Conservation (phyloP, 1,140 invertebrate genomes). For the Saxidomus purpurata region DNA sequence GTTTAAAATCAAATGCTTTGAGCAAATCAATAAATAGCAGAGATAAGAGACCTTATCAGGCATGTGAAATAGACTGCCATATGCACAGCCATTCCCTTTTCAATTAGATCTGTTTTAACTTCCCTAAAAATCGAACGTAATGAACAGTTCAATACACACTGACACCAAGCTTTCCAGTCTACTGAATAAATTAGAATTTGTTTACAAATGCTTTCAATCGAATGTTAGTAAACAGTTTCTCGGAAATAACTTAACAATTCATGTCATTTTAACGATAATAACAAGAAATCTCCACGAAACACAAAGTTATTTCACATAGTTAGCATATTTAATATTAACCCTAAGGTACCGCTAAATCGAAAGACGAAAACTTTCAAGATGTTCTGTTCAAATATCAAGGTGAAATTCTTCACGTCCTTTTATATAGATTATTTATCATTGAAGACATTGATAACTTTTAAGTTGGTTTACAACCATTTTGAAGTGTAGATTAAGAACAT, state of each 20-base stretch:
- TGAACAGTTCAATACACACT: too few relatives aligned
- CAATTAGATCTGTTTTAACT: too few relatives aligned
- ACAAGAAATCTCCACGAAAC: too few relatives aligned
- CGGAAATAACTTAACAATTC: too few relatives aligned
- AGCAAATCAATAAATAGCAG: not conserved
- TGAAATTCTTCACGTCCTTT: not conserved
- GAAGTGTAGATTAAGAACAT: not conserved
- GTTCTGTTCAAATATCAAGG: constrained; percentile 17
- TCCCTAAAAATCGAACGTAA: too few relatives aligned
- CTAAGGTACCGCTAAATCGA: not conserved
- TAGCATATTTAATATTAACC: not conserved
- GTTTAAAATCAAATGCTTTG: not conserved
- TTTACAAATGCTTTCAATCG: too few relatives aligned
- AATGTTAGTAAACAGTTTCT: too few relatives aligned
- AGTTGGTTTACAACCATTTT: constrained; percentile 2
- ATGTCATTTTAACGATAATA: too few relatives aligned
- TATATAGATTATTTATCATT: not conserved
- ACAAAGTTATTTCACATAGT: too few relatives aligned
- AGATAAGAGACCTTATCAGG: not conserved
- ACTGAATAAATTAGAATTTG: too few relatives aligned
- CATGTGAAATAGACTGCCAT: not conserved
- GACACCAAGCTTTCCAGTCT: too few relatives aligned
- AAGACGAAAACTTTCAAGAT: constrained; percentile 1
- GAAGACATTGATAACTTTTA: not conserved
- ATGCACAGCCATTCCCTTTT: too few relatives aligned